Conservation (phyloP, 2,888 invertebrate species). For the Macrosiphum euphorbiae region DNA sequence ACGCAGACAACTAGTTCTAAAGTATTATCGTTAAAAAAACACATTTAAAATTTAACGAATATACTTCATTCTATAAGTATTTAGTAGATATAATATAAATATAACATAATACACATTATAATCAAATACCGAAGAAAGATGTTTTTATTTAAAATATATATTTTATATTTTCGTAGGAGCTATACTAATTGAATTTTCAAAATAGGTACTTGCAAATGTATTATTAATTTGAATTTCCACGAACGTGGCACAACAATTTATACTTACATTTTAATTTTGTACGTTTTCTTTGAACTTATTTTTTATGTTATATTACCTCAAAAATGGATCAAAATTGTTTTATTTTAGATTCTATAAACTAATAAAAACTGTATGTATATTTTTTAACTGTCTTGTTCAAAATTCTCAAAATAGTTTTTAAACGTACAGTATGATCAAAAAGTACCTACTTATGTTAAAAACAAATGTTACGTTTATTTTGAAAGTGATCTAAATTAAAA, state of each 20-base stretch:
- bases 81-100: not conserved
- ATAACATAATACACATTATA: not conserved
- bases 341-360: not conserved
- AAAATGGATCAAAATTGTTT: conserved; percentile 19
- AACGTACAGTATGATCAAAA: not conserved
- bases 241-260: not conserved
- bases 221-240: not conserved
- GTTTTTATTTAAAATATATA: not conserved
- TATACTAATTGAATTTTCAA: not conserved
- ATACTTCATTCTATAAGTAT: not conserved
- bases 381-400: not conserved
- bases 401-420: not conserved
- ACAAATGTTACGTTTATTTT: not conserved
- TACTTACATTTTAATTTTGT: not conserved
- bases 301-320: not conserved
- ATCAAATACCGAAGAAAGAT: not conserved
- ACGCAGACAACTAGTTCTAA: not conserved
- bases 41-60: not conserved
- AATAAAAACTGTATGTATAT: not conserved
- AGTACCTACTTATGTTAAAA: not conserved
- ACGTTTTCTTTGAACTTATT: not conserved
- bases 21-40: not conserved
- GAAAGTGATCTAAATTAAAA: not conserved
- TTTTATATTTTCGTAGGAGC: not conserved
- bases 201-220: not conserved